A percentile compares a stretch with the other conserved stretches of the same genome.
These are phyloP conservation scores for Melipona bicolor DNA, from an alignment of 2,888 invertebrate species.

Conservation along the genomic window DNA sequence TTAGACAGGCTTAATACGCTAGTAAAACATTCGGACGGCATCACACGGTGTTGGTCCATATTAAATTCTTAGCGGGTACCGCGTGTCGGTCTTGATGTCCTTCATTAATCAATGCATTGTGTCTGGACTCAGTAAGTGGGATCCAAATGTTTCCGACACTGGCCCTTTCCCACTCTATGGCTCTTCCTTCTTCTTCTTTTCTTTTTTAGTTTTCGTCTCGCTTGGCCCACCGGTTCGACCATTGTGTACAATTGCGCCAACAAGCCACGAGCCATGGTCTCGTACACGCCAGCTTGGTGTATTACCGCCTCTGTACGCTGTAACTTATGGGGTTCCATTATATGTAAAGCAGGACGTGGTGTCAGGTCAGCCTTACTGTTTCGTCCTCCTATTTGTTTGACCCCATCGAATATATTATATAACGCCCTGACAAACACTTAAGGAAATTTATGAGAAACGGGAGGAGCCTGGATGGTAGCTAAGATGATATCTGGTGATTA, in stretches of 20 bases:
- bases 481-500: slow-evolving; percentile 5
- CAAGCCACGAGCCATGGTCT: slow-evolving; percentile 46
- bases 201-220: slow-evolving; percentile 7
- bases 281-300: slow-evolving; percentile 52
- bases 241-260: slow-evolving; percentile 56
- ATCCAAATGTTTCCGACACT: slow-evolving; percentile 75
- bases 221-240: slow-evolving; percentile 19
- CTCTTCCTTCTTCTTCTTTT: slow-evolving; percentile 6
- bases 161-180: slow-evolving; percentile 29
- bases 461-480: not conserved
- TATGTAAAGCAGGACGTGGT: slow-evolving; percentile 70
- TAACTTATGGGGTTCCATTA: slow-evolving; percentile 72
- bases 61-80: slow-evolving; percentile 73
- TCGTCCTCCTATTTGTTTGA: slow-evolving; percentile 50
- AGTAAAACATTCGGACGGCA: slow-evolving; percentile 65
- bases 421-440: slow-evolving; percentile 4
- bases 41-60: slow-evolving; percentile 66
- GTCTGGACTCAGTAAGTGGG: slow-evolving; percentile 59
- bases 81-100: slow-evolving; percentile 69
- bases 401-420: slow-evolving; percentile 31
- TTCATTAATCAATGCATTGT: slow-evolving; percentile 75
- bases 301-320: slow-evolving; percentile 66
- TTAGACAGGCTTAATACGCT: slow-evolving; percentile 69
- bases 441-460: slow-evolving; percentile 27
- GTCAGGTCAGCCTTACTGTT: slow-evolving; percentile 60